Base-by-base conservation (phyloP, 2,888 invertebrate genomes). In the Drosophila ezoana region DNA sequence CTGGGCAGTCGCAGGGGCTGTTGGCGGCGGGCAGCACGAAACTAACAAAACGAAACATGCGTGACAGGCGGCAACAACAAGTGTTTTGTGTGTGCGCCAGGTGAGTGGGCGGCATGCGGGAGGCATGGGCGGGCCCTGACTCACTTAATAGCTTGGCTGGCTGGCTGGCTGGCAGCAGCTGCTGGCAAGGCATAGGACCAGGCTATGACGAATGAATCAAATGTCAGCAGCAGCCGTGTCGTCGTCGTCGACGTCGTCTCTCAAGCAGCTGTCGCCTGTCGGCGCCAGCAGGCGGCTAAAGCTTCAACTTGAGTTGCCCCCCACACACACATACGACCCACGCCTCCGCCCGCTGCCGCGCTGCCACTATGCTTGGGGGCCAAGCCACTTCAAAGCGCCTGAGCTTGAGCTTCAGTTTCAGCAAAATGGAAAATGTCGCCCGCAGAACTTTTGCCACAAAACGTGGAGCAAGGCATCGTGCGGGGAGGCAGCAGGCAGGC, bases 151-250 rank as follows among this genome's bases (percentile, higher is more conserved):
- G 79, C 57, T 59, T 60, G 41, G 66, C 51, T 68, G 70, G 49
- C 44, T 61, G 67, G 37, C 43, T 49, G 67, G 52, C 59, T 72
- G 65, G 66, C 70, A 58, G 58, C 73, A 65, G 76, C 72, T 68
- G 77, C 40, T 44, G 23, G 54, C 37, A 20, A 63, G 43, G 54
- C 41, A 68, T 54, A 20, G 59, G 61, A 52, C 65, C 79, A 58
- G 62, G 79, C 82, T 83, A 90, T 90, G 90, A 90, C 90, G 91
- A 90, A 90, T 90, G 91, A 90, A 90, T 87, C 91, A 91, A 90
- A 90, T 90, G 90, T 90, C 91, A 90, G 84, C 76, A 87, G 83
- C 90, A 90, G 75, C 67, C 81, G 79, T 83, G 81, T 89, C 71
- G 80, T 79, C 79, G 75, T 81, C 69, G 80, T 73, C 69, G 81